Evolutionary conservation across 2,888 invertebrate species (phyloP).

Genomic region (Philopedon plagiatum): DNA sequence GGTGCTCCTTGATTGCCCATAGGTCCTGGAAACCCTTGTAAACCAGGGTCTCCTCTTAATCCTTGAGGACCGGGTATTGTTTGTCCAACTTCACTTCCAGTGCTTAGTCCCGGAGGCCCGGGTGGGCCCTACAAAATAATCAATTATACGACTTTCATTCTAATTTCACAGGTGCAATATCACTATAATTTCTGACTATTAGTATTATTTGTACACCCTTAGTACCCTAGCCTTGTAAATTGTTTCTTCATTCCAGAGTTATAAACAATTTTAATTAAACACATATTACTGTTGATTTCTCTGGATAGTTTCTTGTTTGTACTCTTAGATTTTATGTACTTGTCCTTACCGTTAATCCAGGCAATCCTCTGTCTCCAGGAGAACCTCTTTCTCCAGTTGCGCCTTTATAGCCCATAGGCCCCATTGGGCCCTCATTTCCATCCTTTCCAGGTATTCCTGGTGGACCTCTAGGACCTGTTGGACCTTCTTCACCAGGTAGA

Average conservation of each 20-base stretch:
- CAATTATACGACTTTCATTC: too few relatives aligned
- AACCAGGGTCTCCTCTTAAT: constrained; percentile 63
- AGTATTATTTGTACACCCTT: too few relatives aligned
- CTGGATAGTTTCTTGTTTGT: neutral
- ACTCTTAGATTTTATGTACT: neutral
- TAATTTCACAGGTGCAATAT: too few relatives aligned
- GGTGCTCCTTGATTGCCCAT: constrained; percentile 53
- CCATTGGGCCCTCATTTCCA: constrained; percentile 65
- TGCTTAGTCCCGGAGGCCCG: constrained; percentile 63
- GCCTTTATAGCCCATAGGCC: constrained; percentile 63
- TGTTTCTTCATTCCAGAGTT: too few relatives aligned
- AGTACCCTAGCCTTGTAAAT: too few relatives aligned
- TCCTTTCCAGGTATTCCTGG: constrained; percentile 58
- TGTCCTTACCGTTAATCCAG: constrained; percentile 51
- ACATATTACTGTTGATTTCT: too few relatives aligned
- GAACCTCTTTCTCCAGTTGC: constrained; percentile 55
- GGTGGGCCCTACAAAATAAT: constrained; percentile 61
- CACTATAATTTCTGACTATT: too few relatives aligned
- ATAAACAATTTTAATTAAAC: too few relatives aligned
- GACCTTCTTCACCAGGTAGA: constrained; percentile 47
- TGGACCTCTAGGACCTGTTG: constrained; percentile 29
- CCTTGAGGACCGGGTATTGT: constrained; percentile 52
- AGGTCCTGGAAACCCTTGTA: constrained; percentile 46
- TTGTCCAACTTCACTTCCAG: constrained; percentile 63
- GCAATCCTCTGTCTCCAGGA: constrained; percentile 62